Percentiles rank a stretch among this genome's conserved stretches.
These are phyloP conservation scores for human (Homo sapiens) DNA, from an alignment of 2,113 vertebrate species.

Conservation along the genomic window DNA sequence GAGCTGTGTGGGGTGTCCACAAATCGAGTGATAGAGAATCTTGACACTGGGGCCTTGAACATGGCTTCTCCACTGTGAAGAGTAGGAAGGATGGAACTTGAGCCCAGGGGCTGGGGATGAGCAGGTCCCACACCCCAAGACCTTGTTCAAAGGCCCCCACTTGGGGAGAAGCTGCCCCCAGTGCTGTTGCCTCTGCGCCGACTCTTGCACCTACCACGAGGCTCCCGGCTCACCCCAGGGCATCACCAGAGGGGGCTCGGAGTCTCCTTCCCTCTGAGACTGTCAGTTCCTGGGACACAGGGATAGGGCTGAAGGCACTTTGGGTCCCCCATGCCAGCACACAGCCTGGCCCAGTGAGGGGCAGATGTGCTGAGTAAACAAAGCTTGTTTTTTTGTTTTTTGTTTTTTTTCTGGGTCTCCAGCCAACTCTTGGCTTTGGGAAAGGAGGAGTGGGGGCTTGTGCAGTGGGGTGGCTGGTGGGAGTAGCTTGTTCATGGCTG, in stretches of 20 bases:
- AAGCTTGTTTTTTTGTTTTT: too few species aligned
- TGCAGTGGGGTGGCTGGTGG: fast-evolving
- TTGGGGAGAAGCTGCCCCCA: background rate
- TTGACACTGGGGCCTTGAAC: background rate
- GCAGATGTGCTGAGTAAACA: too few species aligned
- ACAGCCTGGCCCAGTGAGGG: background rate
- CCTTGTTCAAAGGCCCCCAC: background rate
- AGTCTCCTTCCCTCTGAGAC: background rate
- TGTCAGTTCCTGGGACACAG: background rate
- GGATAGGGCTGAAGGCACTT: background rate
- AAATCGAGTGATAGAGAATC: background rate
- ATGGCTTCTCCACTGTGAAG: background rate
- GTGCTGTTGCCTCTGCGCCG: fast-evolving
- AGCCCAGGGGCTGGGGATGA: background rate
- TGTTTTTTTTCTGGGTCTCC: background rate
- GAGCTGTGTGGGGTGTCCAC: background rate
- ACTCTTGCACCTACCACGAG: fast-evolving
- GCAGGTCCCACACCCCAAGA: background rate
- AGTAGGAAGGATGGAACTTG: background rate
- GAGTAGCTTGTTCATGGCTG: background rate
- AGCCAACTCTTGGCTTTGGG: background rate
- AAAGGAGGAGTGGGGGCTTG: background rate
- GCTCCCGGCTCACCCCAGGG: background rate
- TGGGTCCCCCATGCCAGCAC: background rate
- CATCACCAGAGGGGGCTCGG: fast-evolving